Evolutionary conservation across 1,140 invertebrate genomes (phyloP), one percentile per base, ranked within the genome.

Genomic region (Brachionus angularis): DNA sequence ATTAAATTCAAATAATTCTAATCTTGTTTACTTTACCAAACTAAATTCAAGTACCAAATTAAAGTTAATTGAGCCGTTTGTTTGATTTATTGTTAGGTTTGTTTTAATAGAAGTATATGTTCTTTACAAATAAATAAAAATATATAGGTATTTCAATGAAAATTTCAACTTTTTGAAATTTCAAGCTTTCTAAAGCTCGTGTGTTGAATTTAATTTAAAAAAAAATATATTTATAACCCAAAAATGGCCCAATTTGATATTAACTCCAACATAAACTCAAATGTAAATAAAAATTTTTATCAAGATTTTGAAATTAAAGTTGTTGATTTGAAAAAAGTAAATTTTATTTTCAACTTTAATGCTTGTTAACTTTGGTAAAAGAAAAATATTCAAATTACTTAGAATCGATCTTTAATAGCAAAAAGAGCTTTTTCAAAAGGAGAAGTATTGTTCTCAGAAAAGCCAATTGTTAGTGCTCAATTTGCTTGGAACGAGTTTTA

Each of bases 401-500:
- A 93, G 91, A 92, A 93, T 2, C 88, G 88, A 78, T 90, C 90
- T 3, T 80, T 96, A 72, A 88, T 91, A 84, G 88, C 92, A 0
- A 86, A 85, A 4, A 86, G 85, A 75, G 76, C 80, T 14, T 90
- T 89, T 76, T 85, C 86, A 71, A 80, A 84, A 76, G 91, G 88
- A 0, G 89, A 92, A 76, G 81, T 88, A 16, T 89, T 97, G 53
- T 87, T 96, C 73, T 86, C 89, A 80, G 93, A 97, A 79, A 85
- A 86, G 69, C 93, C 93, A 1, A 77, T 96, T 36, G 87, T 96
- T 4, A 89, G 88, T 29, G 88, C 87, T 78, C 93, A 96, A 80
- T 96, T 94, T 83, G 85, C 90, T 2, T 96, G 93, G 93, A 96
- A 96, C 84, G 84, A 86, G 49, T 84, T 87, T 0, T 96, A 91